These are phyloP conservation scores for Hylyphantes graminicola DNA, from an alignment of 1,140 invertebrate genomes.

Conservation along the genomic window DNA sequence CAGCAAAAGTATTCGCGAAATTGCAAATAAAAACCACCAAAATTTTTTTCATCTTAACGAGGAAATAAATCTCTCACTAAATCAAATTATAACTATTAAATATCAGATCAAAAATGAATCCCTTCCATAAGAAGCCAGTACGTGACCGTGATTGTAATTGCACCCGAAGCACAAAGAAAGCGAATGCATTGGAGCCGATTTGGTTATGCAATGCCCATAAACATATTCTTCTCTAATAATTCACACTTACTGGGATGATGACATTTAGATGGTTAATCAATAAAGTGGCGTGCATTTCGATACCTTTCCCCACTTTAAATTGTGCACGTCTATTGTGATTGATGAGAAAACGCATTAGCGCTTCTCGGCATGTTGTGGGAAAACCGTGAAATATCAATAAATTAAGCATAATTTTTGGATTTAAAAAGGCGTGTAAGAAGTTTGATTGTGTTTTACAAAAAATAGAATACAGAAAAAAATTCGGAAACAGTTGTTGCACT, in stretches of 20 bases:
- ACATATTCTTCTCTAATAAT: constrained; percentile 28
- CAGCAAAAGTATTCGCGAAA: too few species aligned
- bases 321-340: constrained; percentile 52
- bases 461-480: neutral
- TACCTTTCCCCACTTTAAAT: constrained; percentile 39
- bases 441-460: neutral
- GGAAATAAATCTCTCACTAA: too few species aligned
- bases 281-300: constrained; percentile 50
- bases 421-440: constrained; percentile 6
- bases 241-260: constrained; percentile 39
- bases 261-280: constrained; percentile 56
- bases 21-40: too few species aligned
- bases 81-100: too few species aligned
- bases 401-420: constrained; percentile 28
- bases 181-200: neutral
- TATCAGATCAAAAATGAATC: too few species aligned
- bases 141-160: too few species aligned
- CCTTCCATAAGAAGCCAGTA: too few species aligned
- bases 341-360: constrained; percentile 40
- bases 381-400: constrained; percentile 46
- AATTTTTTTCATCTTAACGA: too few species aligned
- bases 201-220: constrained; percentile 5
- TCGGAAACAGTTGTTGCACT: neutral
- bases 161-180: too few species aligned
- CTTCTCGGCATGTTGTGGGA: constrained; percentile 15